Conservation (phyloP, 2,888 invertebrate species). For the Lasioglossum calceatum region DNA sequence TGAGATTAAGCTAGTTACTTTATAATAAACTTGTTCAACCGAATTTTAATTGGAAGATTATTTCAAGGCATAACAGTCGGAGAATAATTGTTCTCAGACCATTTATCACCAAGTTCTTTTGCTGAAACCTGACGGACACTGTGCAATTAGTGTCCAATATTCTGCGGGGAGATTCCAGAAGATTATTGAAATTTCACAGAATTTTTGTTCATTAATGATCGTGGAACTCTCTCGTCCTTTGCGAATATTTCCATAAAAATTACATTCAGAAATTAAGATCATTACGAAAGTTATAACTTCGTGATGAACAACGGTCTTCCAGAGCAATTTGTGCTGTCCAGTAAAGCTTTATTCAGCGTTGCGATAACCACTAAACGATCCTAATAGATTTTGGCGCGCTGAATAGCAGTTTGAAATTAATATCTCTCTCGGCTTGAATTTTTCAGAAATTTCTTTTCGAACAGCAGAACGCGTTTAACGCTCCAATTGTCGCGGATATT, state of each 20-base stretch:
- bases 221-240: not conserved
- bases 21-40: not conserved
- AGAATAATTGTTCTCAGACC: not conserved
- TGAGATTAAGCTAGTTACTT: not conserved
- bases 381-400: not conserved
- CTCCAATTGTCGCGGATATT: too few relatives aligned
- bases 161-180: not conserved
- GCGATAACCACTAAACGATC: too few relatives aligned
- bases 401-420: not conserved
- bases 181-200: not conserved
- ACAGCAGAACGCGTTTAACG: too few relatives aligned
- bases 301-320: too few relatives aligned
- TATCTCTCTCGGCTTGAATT: not conserved
- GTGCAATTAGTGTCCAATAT: not conserved
- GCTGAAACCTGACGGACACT: not conserved
- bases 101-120: not conserved
- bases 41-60: constrained; percentile 10
- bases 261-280: not conserved
- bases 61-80: not conserved
- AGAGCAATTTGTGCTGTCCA: too few relatives aligned
- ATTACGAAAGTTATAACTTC: too few relatives aligned
- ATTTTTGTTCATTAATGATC: not conserved
- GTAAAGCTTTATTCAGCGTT: not conserved
- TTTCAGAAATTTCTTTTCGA: too few relatives aligned
- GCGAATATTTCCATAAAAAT: not conserved